phyloP scores from a whole-genome alignment of 2,797 vertebrate species.

The Takifugu rubripes region DNA sequence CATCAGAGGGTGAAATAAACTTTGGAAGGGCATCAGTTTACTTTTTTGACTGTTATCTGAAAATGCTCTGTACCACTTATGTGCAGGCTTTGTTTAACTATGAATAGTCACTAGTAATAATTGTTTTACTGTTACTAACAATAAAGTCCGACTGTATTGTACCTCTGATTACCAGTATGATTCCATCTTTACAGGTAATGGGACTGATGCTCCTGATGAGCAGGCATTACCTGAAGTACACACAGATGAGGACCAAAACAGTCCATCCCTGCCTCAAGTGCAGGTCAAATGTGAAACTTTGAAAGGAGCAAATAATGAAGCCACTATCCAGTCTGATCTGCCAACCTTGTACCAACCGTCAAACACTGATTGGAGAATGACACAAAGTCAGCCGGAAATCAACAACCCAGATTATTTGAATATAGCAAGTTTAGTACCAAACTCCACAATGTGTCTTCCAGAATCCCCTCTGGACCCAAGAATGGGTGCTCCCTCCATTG shows the following conservation, averaged over 20 bases:
- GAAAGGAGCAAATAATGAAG: slow-evolving; percentile 16
- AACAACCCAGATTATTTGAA: slow-evolving; percentile 22
- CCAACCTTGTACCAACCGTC: slow-evolving; percentile 12
- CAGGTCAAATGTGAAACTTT: slow-evolving; percentile 55
- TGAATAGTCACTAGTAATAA: not conserved
- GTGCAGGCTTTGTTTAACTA: no score
- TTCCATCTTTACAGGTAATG: not conserved
- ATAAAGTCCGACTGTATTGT: not conserved
- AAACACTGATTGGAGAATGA: slow-evolving; percentile 20
- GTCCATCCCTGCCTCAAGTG: slow-evolving; percentile 20
- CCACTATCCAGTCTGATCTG: slow-evolving; percentile 1
- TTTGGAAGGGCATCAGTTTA: no score
- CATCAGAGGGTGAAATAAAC: no score
- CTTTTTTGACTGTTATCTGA: no score
- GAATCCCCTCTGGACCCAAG: slow-evolving; percentile 11
- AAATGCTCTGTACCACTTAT: no score
- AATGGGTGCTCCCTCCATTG: slow-evolving; percentile 8
- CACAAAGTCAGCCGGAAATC: not conserved
- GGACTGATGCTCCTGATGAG: slow-evolving; percentile 3
- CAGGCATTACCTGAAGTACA: slow-evolving; percentile 18
- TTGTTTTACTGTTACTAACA: not conserved
- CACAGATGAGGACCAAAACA: not conserved
- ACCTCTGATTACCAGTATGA: not conserved
- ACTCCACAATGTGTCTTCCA: slow-evolving; percentile 20
- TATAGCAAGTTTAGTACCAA: slow-evolving; percentile 8